These are phyloP conservation scores for Artibeus lituratus DNA, from an alignment of 2,797 vertebrate species.

Conservation along the genomic window DNA sequence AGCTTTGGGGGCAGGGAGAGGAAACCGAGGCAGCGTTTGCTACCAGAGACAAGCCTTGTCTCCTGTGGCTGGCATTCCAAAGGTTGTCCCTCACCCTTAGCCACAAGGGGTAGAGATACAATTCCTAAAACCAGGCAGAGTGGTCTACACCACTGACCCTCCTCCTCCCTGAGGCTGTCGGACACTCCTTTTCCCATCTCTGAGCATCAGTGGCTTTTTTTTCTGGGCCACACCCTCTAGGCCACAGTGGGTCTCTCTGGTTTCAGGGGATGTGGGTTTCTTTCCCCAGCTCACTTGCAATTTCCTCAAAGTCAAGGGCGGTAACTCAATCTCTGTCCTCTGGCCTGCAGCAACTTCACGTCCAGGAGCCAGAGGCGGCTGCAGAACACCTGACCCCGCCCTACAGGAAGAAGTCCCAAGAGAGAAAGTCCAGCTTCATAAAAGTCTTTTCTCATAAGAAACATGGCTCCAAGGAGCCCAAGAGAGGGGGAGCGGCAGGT, in stretches of 20 bases:
- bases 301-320: neutral
- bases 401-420: conserved; percentile 69
- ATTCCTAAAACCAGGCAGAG: too few species aligned
- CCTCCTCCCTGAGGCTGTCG: neutral
- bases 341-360: neutral
- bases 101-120: too few species aligned
- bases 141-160: too few species aligned
- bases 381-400: neutral
- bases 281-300: neutral
- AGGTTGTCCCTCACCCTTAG: too few species aligned
- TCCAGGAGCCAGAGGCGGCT: neutral
- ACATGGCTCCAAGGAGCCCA: conserved; percentile 45
- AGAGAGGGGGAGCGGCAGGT: neutral
- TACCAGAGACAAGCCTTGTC: too few species aligned
- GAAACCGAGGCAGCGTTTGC: too few species aligned
- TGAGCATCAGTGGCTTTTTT: neutral
- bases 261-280: neutral
- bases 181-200: neutral
- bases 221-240: neutral
- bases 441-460: conserved; percentile 81
- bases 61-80: too few species aligned
- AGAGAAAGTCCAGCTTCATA: conserved; percentile 79
- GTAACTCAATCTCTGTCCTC: conserved; percentile 22
- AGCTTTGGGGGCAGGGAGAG: too few species aligned
- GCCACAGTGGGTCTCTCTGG: neutral